phyloP scores from a whole-genome alignment of 2,113 vertebrate species.

The Mus spicilegus region DNA sequence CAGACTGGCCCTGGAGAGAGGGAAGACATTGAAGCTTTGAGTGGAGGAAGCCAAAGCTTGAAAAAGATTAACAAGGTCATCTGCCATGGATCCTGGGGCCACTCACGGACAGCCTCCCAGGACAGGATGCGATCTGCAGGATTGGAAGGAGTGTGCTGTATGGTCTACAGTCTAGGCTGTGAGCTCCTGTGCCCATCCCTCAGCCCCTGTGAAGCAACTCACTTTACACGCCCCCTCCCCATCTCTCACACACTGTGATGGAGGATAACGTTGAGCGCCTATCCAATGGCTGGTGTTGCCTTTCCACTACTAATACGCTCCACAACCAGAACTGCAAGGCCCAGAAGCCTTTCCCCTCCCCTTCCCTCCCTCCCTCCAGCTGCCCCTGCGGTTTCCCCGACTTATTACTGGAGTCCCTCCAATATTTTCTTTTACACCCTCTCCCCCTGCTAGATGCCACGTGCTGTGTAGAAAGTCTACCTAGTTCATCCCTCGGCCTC shows the following conservation, averaged over 20 bases:
- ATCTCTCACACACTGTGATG: not conserved
- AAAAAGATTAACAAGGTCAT: not conserved
- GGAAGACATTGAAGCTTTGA: not conserved
- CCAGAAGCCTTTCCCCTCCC: too few relatives aligned
- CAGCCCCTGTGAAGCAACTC: not conserved
- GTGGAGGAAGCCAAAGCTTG: not conserved
- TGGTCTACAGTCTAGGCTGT: too few relatives aligned
- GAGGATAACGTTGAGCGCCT: not conserved
- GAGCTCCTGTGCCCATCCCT: not conserved
- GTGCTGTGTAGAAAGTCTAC: not conserved
- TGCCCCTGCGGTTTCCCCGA: not conserved
- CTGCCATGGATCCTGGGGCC: not conserved
- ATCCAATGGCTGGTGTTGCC: rapidly evolving
- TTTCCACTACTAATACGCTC: not conserved
- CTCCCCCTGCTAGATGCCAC: not conserved
- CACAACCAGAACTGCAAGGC: not conserved
- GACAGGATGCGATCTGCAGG: not conserved
- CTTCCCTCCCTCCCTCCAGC: not conserved
- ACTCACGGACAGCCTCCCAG: not conserved
- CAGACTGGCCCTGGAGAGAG: not conserved
- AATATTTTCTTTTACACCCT: not conserved
- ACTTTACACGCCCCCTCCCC: not conserved
- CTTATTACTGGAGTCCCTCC: not conserved
- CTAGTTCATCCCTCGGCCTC: not conserved
- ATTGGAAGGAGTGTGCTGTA: rapidly evolving